Base-by-base conservation (phyloP, 2,888 invertebrate genomes). In the Pandemis corylana region DNA sequence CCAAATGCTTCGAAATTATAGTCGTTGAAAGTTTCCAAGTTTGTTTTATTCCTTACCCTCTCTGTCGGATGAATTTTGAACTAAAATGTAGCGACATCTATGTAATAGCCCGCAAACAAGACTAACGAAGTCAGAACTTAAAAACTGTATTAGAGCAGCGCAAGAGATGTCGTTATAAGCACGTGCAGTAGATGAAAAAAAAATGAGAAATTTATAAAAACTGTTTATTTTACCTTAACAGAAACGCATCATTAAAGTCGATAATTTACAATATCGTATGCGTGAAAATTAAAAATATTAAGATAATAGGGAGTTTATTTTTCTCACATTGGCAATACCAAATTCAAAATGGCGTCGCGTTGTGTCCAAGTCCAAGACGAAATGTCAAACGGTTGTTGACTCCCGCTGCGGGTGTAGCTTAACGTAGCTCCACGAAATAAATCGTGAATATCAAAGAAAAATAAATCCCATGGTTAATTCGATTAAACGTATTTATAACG, bases 381-480 rank as follows among this genome's bases (percentile, higher is more conserved):
- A 65, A 84, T 89, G 92, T 92, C 92, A 93, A 92, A 87, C 91
- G 93, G 92, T 91, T 93, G 91, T 92, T 92, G 93, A 92, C 93
- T 91, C 59, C 66, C 59, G 83, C 82, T 82, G 80, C 63, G 83
- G 82, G 81, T 85, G 72, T 56, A 68, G 62, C 73, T 72, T 69
- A 72, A 71, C 67, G 51, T 53, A 36, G 28, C 28, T 36, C 13
- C 51, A 61, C 61, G 61, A 44, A 15, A 46, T 46, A 15, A 67
- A 62, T 67, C 46, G 28, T 46, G 59, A 74, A 64, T 51, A 66
- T 66, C 28, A 36, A 71, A 71, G 20, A 71, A 7, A 49, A 56
- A 46, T 13, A 63, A 62, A 75, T 67, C 46, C 36, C 62, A 41
- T 56, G 51, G 7, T 56, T 41, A 51, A 63, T 56, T n/a, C n/a